These are phyloP conservation scores for Macaca nemestrina DNA, from an alignment of 2,113 vertebrate species.

Conservation along the genomic window DNA sequence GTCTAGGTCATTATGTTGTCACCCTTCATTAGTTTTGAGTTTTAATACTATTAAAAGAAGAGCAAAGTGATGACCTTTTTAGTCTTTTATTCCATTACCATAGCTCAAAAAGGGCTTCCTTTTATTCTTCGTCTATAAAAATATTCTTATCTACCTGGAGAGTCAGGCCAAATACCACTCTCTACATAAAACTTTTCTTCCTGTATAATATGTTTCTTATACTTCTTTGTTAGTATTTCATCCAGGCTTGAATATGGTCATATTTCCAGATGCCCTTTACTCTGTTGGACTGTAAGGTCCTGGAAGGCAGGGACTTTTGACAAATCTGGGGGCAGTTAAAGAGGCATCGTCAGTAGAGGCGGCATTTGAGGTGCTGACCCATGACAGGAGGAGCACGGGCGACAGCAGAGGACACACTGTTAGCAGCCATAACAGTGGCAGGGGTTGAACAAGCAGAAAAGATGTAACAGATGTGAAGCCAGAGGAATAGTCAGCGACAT, in stretches of 20 bases:
- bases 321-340: neutral
- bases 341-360: neutral
- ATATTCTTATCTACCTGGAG: neutral
- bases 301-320: neutral
- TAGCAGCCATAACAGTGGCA: neutral
- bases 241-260: neutral
- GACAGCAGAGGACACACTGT: neutral
- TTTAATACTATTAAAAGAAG: constrained; percentile 36
- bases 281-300: neutral
- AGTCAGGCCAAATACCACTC: neutral
- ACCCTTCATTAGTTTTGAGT: neutral
- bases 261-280: neutral
- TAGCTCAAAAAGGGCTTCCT: neutral
- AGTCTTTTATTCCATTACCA: neutral
- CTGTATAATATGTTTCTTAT: neutral
- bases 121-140: constrained; percentile 15
- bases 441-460: neutral
- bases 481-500: neutral
- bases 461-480: neutral
- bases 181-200: neutral
- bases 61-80: neutral
- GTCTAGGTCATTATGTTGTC: neutral
- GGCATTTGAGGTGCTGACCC: neutral
- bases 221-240: neutral
- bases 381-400: neutral